Percentiles rank a stretch among this genome's conserved stretches.
Evolutionary conservation across 2,797 vertebrate species (phyloP).

Genomic region (Ctenopoma kingsleyae): DNA sequence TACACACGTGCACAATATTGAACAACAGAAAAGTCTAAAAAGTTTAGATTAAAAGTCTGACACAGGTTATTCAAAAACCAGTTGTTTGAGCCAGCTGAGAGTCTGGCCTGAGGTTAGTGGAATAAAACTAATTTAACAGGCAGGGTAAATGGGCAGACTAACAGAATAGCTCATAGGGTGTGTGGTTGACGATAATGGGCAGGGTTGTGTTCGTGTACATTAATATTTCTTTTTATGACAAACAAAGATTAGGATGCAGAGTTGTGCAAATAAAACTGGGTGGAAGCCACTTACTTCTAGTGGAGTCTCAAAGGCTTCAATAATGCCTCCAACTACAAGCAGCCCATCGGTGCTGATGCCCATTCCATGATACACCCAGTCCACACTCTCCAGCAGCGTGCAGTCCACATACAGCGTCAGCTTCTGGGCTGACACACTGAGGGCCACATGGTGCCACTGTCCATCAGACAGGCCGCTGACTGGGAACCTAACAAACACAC

Average conservation of each 20-base stretch:
- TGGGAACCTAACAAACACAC: constrained; percentile 84
- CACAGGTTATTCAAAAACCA: neutral
- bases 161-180: neutral
- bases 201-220: neutral
- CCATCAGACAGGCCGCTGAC: constrained; percentile 85
- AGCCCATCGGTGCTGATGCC: constrained; percentile 86
- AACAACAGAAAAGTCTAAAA: neutral
- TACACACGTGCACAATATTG: neutral
- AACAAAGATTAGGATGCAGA: neutral
- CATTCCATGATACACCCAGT: constrained; percentile 87
- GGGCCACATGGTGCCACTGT: constrained; percentile 87
- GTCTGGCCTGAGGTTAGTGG: neutral
- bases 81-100: neutral
- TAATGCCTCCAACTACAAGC: constrained; percentile 87
- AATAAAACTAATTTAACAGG: neutral
- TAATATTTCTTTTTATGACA: constrained; percentile 13
- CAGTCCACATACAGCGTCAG: constrained; percentile 90
- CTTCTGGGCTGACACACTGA: constrained; percentile 84
- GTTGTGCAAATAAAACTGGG: neutral
- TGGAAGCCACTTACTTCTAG: constrained; percentile 85
- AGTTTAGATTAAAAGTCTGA: constrained; percentile 7
- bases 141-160: neutral
- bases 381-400: constrained; percentile 86
- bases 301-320: constrained; percentile 87
- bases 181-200: neutral